These are phyloP conservation scores for Aurelia sp. DNA, from an alignment of 30 jellyfish, hydroid and myxozoan genomes.

Conservation along the genomic window DNA sequence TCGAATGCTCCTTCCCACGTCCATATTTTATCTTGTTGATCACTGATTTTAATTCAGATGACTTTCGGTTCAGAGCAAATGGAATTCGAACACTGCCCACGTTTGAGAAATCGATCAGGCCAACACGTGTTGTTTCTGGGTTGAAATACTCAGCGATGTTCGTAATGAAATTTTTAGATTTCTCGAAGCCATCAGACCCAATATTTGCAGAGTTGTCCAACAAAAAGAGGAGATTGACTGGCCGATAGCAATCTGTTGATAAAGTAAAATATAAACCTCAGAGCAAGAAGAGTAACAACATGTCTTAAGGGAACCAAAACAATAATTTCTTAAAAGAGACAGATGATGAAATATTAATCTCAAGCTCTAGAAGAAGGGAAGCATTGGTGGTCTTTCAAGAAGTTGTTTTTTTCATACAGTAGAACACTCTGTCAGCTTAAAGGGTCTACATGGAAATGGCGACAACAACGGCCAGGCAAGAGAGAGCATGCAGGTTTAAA, in stretches of 20 bases:
- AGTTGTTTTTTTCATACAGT: no score
- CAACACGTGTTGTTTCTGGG: conserved; percentile 53
- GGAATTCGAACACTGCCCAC: conserved; percentile 36
- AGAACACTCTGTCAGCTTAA: no score
- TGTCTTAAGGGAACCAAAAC: no score
- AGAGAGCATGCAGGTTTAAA: no score
- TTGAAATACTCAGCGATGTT: conserved; percentile 65
- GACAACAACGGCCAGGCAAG: no score
- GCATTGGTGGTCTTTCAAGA: no score
- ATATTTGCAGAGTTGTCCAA: conserved; percentile 65
- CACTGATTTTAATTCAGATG: conserved; percentile 26
- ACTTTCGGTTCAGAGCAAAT: conserved; percentile 25
- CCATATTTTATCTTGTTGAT: conserved; percentile 24
- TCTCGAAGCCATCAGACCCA: conserved; percentile 84
- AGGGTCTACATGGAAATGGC: no score
- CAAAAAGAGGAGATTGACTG: conserved; percentile 52
- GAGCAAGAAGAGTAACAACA: no score
- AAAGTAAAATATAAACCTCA: neutral
- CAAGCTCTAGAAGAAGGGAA: no score
- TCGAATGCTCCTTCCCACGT: conserved; percentile 48
- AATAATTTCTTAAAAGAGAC: no score
- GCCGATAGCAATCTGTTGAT: conserved; percentile 69
- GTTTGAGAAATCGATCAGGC: conserved; percentile 63
- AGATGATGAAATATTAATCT: no score
- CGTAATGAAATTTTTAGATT: conserved; percentile 67